Base-by-base conservation (phyloP, 1,140 invertebrate genomes). In the Trichoplusia ni region DNA sequence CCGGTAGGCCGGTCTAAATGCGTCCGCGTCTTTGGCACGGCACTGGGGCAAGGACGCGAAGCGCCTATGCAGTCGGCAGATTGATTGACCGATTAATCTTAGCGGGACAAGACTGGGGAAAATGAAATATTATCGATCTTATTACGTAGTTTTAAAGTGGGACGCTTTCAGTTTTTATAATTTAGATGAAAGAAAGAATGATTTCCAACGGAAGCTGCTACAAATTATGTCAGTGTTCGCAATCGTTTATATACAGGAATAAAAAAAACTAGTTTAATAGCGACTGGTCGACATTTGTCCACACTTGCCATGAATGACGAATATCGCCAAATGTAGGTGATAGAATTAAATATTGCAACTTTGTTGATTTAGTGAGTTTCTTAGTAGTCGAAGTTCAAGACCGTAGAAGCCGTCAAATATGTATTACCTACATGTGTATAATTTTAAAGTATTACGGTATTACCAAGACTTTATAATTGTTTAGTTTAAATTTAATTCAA, bases 31-130 rank as follows among this genome's bases (percentile, higher is more conserved):
- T 80, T 80, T 87, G 84, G 84, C 86, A 82, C 83, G 75, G 72
- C 81, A 87, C 72, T 86, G 84, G 86, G 84, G 80, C 84, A 89
- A 89, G 86, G 86, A 87, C 86, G 84, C 71, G 40, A 73, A 78
- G 79, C 77, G 79, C 77, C 82, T 77, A 84, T 83, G 83, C 82
- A 84, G 54, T 69, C 77, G 71, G 73, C 73, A 80, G 80, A 90
- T 87, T 88, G 85, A 90, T 90, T 86, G 78, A 82, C 77, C 82
- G 87, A 90, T 88, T 82, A 88, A 90, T 85, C 80, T 87, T 47
- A 60, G 56, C 40, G 16, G 37, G 56, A 60, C 42, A 60, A 46
- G 54, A 42, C 37, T 27, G 53, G 23, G n/a, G 21, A 54, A 58
- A 29, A 58, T 58, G 9, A 42, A 42, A 44, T 58, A 58, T 44